Evolutionary conservation across 2,888 invertebrate species (phyloP).

Genomic region (Bugula neritina): DNA sequence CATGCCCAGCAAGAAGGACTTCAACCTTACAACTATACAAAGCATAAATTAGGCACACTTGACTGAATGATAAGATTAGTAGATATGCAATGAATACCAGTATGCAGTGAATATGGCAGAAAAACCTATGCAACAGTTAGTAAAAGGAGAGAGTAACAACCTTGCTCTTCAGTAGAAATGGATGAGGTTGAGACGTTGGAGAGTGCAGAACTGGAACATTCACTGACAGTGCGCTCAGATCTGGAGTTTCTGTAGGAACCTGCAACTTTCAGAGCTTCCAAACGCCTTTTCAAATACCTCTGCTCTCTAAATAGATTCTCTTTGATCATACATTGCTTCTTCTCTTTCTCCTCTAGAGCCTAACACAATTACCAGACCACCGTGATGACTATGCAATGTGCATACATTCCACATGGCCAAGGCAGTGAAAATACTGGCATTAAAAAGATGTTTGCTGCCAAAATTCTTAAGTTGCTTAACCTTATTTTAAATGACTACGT

Average conservation of each 20-base stretch:
- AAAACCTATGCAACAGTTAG: neutral
- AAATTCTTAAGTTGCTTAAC: no score
- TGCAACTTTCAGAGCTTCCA: slow-evolving; percentile 55
- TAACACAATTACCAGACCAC: no score
- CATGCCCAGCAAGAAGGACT: neutral
- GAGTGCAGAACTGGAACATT: slow-evolving; percentile 61
- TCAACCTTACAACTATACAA: no score
- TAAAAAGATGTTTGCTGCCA: no score
- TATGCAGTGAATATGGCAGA: neutral
- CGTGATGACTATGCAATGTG: no score
- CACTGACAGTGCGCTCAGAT: slow-evolving; percentile 65
- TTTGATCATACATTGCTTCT: slow-evolving; percentile 68
- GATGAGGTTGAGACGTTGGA: slow-evolving; percentile 60
- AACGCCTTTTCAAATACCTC: slow-evolving; percentile 67
- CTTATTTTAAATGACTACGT: no score
- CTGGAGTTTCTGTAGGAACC: slow-evolving; percentile 37
- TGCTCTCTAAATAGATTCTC: slow-evolving; percentile 75
- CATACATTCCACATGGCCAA: no score
- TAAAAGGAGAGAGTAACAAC: no score
- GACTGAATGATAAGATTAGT: neutral
- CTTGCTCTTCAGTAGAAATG: slow-evolving; percentile 62
- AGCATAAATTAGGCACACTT: no score
- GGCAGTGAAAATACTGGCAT: no score
- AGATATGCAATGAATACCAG: neutral
- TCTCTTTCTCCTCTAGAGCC: slow-evolving; percentile 76